phyloP scores from a whole-genome alignment of 2,113 vertebrate species.

The Dryoscopus gambensis region DNA sequence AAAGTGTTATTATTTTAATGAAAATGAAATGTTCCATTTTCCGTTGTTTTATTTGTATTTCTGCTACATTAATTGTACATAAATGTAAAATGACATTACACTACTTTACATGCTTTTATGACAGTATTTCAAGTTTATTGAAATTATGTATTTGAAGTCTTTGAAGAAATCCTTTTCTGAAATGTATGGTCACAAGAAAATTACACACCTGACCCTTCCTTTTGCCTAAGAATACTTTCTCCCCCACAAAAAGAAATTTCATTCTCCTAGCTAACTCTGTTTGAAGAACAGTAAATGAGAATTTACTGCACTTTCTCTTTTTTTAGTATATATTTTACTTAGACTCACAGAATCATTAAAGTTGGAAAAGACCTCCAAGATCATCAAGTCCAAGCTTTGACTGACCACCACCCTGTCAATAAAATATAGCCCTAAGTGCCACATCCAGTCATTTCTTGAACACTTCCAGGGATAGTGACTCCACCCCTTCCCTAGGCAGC shows the following conservation, averaged over 20 bases:
- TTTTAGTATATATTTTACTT: neutral
- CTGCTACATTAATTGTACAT: neutral
- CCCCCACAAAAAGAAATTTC: neutral
- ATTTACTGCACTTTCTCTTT: neutral
- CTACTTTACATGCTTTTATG: neutral
- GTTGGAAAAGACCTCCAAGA: neutral
- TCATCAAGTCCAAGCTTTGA: neutral
- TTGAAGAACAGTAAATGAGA: neutral
- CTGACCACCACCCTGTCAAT: neutral
- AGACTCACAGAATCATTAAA: neutral
- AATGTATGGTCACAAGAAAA: neutral
- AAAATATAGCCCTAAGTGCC: neutral
- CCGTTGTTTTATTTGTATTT: neutral
- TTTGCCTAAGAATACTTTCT: neutral
- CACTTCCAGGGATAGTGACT: neutral
- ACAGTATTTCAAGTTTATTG: neutral
- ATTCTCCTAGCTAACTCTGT: neutral
- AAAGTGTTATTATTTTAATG: neutral
- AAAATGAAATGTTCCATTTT: neutral
- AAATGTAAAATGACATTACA: neutral
- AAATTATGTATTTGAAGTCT: neutral
- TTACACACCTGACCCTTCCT: neutral
- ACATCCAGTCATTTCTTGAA: rapidly evolving
- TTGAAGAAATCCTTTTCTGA: neutral
- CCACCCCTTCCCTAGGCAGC: neutral